These are phyloP conservation scores for Mellivora capensis DNA, from an alignment of 2,113 vertebrate species.

Conservation along the genomic window DNA sequence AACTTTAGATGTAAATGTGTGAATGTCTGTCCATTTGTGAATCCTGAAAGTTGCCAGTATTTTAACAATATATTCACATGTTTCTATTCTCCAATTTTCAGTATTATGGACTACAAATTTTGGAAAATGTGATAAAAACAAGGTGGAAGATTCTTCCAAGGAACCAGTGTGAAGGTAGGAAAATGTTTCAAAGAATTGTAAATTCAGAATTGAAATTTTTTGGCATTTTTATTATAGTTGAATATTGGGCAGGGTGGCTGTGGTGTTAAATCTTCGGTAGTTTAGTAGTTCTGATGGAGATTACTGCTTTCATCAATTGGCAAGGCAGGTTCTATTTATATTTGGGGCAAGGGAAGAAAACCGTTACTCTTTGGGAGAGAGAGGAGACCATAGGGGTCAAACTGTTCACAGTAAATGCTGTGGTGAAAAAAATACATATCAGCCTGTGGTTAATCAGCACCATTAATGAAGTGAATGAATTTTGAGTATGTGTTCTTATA, in stretches of 20 bases:
- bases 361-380: not conserved
- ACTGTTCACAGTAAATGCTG: not conserved
- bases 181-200: slow-evolving; percentile 23
- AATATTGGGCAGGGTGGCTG: not conserved
- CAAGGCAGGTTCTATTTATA: not conserved
- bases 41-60: slow-evolving; percentile 74
- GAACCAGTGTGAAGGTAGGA: slow-evolving; percentile 97
- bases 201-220: not conserved
- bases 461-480: not conserved
- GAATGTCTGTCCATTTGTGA: slow-evolving; percentile 85
- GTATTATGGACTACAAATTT: slow-evolving; percentile 99
- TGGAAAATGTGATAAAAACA: slow-evolving; percentile 98
- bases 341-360: not conserved
- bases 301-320: not conserved
- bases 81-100: slow-evolving; percentile 90
- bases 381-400: not conserved
- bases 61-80: slow-evolving; percentile 80
- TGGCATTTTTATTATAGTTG: not conserved
- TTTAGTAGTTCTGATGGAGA: not conserved
- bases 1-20: slow-evolving; percentile 82
- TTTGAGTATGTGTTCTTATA: not conserved
- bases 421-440: not conserved
- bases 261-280: not conserved
- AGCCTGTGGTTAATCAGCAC: not conserved
- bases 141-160: slow-evolving; percentile 99